phyloP scores from a whole-genome alignment of 2,888 invertebrate species.

The Apotomis turbidana region DNA sequence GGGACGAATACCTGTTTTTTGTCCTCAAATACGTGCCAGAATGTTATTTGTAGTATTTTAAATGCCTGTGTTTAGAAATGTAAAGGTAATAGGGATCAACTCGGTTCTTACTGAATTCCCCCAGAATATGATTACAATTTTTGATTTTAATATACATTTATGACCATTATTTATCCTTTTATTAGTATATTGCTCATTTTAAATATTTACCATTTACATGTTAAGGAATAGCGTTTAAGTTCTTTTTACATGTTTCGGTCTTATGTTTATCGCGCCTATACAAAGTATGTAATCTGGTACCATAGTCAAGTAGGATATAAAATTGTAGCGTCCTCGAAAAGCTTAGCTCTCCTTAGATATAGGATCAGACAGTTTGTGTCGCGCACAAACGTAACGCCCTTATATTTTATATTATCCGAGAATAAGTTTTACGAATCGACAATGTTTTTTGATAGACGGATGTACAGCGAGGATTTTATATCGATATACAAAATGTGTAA shows the following conservation, averaged over 20 bases:
- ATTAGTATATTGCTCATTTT: constrained; percentile 80
- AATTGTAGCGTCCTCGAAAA: constrained; percentile 58
- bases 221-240: constrained; percentile 74
- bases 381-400: constrained; percentile 69
- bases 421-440: constrained; percentile 44
- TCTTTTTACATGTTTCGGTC: constrained; percentile 64
- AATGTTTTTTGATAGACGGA: constrained; percentile 45
- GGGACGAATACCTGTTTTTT: constrained; percentile 60
- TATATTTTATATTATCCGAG: constrained; percentile 45
- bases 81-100: constrained; percentile 65
- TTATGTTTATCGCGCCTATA: constrained; percentile 57
- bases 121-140: constrained; percentile 55
- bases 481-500: constrained; percentile 43
- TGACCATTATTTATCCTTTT: constrained; percentile 78
- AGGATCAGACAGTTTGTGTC: constrained; percentile 61
- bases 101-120: constrained; percentile 59
- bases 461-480: constrained; percentile 51
- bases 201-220: constrained; percentile 78
- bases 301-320: constrained; percentile 60
- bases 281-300: constrained; percentile 64
- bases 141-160: constrained; percentile 61
- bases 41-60: constrained; percentile 75
- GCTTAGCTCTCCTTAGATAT: constrained; percentile 64
- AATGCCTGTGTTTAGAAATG: constrained; percentile 66
- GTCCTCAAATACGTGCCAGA: constrained; percentile 80